Base-by-base conservation (phyloP, 2,888 invertebrate species). In the Macropis europaea region DNA sequence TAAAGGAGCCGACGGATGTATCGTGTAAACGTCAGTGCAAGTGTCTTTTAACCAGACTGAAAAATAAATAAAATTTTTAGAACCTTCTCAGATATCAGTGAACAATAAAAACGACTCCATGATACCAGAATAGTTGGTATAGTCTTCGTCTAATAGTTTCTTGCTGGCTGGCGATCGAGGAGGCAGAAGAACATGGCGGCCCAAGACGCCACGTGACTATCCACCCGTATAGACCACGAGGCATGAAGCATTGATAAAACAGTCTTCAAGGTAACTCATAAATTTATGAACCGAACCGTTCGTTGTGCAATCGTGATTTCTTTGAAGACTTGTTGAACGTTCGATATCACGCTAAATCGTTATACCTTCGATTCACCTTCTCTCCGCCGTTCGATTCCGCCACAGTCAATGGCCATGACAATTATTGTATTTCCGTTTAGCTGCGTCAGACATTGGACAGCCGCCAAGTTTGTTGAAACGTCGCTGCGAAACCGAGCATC, bases 401-500 rank as follows among this genome's bases (percentile, higher is more conserved):
- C 34, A 26, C n/a, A 34, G 15, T 40, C 34, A 48, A 32, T 42
- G 47, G 56, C 6, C 40, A 36, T 50, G 34, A 36, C 30, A 38
- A 40, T 61, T 28, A 53, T 59, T 13, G 57, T 59, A 52, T 67
- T 43, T 54, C 19, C 26, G 24, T 47, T 19, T 61, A 70, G 47
- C 43, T 26, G 36, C 52, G 17, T 52, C 57, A 40, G 60, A 34
- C 26, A 17, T 9, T 82, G 80, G 73, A 71, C 24, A 53, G 34
- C 19, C 7, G 74, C 76, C 79, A 74, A 79, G 72, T 60, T 79
- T 66, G 34, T 26, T 15, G 45, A 70, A 67, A 81, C 74, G 71
- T 59, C 30, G 50, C 54, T 30, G 63, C 13, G 24, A 57, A 26
- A 19, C 24, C 17, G 30, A 43, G 28, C 36, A 13, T 67, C 60